Evolutionary conservation across 1,140 invertebrate species (phyloP).

Genomic region (Drosophila yakuba): DNA sequence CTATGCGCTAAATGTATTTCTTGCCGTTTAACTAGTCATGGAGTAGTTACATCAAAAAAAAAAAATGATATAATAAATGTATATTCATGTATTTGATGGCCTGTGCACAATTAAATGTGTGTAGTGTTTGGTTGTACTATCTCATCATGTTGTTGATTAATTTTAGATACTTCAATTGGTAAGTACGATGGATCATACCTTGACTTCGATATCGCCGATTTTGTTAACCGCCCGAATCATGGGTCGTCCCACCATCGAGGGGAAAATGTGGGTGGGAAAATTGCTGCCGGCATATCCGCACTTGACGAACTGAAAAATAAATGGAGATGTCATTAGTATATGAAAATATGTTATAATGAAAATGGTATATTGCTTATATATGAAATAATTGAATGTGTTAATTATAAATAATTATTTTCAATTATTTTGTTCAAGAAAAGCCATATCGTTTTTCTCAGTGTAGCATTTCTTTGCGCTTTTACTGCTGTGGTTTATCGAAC

Average conservation of each 20-base stretch:
- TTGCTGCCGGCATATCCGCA: constrained; percentile 99
- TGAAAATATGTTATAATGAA: no score
- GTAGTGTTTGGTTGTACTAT: constrained; percentile 48
- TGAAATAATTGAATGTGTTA: no score
- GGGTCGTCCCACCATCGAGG: constrained; percentile 98
- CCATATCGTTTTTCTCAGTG: not conserved
- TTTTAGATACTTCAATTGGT: constrained; percentile 55
- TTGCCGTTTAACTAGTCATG: constrained; percentile 51
- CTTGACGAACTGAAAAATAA: constrained; percentile 96
- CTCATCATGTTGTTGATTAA: constrained; percentile 24
- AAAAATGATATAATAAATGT: constrained; percentile 29
- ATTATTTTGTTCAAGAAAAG: no score
- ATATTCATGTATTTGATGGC: constrained; percentile 24
- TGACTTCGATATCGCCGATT: constrained; percentile 99
- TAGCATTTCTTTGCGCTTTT: constrained; percentile 6
- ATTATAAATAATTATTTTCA: no score
- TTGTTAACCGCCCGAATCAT: constrained; percentile 98
- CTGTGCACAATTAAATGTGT: constrained; percentile 38
- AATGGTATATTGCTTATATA: no score
- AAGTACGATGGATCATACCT: constrained; percentile 88
- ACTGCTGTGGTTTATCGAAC: constrained; percentile 33
- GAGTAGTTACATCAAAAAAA: constrained; percentile 36
- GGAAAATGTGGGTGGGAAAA: constrained; percentile 99
- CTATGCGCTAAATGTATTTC: constrained; percentile 36
- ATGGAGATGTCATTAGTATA: no score